A percentile compares a stretch with the other conserved stretches of the same genome.
Conservation (phyloP, 2,888 invertebrate genomes). For the Amiota mariae region DNA sequence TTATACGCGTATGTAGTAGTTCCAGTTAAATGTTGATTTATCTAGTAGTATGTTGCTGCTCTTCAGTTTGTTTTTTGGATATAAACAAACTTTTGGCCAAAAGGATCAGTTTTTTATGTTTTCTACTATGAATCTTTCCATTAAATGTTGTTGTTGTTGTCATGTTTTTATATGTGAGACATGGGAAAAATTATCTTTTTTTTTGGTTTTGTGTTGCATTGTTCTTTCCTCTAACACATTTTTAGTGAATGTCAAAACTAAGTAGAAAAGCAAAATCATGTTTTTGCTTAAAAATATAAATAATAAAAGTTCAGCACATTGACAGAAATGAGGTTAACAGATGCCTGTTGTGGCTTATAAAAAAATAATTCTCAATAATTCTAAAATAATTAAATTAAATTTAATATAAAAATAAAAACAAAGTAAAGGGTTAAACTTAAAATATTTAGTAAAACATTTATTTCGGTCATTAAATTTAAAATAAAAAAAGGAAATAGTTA, state of each 20-base stretch:
- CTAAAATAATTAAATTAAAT: conserved; percentile 60
- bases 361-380: conserved; percentile 38
- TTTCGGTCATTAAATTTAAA: not conserved
- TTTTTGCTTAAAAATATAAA: too few species aligned
- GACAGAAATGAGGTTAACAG: too few species aligned
- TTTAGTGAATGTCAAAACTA: not conserved
- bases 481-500: conserved; percentile 12
- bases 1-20: not conserved
- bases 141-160: not conserved
- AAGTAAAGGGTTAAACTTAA: conserved; percentile 34
- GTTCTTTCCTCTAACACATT: not conserved
- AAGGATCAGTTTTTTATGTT: too few species aligned
- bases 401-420: conserved; percentile 27
- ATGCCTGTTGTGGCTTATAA: too few species aligned
- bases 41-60: not conserved
- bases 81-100: not conserved
- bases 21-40: conserved; percentile 17
- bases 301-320: too few species aligned
- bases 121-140: too few species aligned
- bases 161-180: conserved; percentile 13
- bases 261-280: too few species aligned
- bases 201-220: not conserved
- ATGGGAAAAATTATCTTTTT: not conserved
- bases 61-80: not conserved
- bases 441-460: too few species aligned